phyloP scores from a whole-genome alignment of 2,113 vertebrate species.

The Pavo muticus region DNA sequence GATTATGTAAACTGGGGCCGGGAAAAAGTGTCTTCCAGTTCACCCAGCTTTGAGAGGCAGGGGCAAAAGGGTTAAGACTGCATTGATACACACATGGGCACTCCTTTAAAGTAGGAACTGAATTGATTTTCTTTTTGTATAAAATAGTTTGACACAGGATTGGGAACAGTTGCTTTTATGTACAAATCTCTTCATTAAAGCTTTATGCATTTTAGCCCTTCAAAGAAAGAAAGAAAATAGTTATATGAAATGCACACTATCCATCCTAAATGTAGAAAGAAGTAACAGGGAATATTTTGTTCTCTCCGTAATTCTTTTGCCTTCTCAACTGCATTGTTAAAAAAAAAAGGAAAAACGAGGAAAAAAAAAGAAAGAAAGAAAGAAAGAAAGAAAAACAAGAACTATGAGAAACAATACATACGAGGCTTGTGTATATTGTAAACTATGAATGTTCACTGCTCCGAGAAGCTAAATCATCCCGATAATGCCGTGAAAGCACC shows the following conservation, averaged over 20 bases:
- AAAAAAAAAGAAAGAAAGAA: constrained; percentile 8
- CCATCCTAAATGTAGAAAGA: constrained; percentile 74
- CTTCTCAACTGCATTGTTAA: constrained; percentile 80
- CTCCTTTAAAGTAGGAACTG: constrained; percentile 74
- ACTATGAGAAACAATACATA: constrained; percentile 70
- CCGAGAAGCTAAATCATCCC: constrained; percentile 76
- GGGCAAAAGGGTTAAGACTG: constrained; percentile 71
- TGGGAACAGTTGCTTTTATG: constrained; percentile 84
- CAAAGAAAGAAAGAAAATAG: constrained; percentile 77
- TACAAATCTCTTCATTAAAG: constrained; percentile 80
- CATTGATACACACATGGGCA: constrained; percentile 74
- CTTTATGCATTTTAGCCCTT: constrained; percentile 83
- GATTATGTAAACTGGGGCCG: constrained; percentile 75
- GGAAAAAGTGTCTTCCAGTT: constrained; percentile 80
- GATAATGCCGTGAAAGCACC: constrained; percentile 69
- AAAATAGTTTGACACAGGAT: constrained; percentile 78
- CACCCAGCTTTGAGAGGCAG: constrained; percentile 68
- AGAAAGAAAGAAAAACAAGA: constrained; percentile 35
- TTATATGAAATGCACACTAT: constrained; percentile 77
- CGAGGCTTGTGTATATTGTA: constrained; percentile 85
- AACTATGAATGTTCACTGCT: constrained; percentile 80
- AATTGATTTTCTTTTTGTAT: constrained; percentile 74
- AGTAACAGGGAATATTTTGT: constrained; percentile 77
- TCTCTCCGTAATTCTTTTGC: constrained; percentile 78
- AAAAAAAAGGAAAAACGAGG: constrained; percentile 31